Conservation (phyloP, 2,113 vertebrate genomes). For the Heterotis niloticus region DNA sequence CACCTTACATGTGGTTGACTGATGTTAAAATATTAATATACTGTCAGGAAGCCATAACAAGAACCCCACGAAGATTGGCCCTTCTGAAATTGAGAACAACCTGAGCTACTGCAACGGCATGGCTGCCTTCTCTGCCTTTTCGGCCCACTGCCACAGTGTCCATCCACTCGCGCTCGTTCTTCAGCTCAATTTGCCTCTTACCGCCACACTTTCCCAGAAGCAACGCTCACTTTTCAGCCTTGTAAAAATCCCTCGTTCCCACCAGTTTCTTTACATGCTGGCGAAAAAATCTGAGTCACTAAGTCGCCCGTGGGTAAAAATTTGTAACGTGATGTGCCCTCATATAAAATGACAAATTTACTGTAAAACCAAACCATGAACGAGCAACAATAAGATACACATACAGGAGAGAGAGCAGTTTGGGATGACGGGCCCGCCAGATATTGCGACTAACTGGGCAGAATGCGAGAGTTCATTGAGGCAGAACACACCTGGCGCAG, state of each 20-base stretch:
- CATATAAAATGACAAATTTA: background rate
- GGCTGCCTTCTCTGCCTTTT: background rate
- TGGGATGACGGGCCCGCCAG: background rate
- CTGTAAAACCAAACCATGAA: conserved; percentile 1
- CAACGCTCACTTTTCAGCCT: background rate
- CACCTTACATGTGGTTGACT: background rate
- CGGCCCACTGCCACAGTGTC: background rate
- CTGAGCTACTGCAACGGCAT: too few relatives aligned
- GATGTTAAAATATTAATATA: background rate
- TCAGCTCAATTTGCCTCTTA: background rate
- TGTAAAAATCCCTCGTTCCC: background rate
- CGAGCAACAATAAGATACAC: background rate
- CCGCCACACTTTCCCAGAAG: background rate
- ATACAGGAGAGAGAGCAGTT: background rate
- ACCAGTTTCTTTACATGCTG: background rate
- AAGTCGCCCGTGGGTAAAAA: background rate
- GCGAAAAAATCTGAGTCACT: conserved; percentile 10
- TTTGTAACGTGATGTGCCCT: background rate
- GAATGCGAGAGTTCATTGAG: background rate
- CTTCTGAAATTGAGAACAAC: background rate
- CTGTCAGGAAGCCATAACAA: background rate
- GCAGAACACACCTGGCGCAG: background rate
- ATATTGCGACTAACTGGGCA: background rate
- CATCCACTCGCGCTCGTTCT: background rate
- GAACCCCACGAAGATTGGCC: background rate